phyloP scores from a whole-genome alignment of 2,888 invertebrate genomes.

The Gymnocheta viridis region DNA sequence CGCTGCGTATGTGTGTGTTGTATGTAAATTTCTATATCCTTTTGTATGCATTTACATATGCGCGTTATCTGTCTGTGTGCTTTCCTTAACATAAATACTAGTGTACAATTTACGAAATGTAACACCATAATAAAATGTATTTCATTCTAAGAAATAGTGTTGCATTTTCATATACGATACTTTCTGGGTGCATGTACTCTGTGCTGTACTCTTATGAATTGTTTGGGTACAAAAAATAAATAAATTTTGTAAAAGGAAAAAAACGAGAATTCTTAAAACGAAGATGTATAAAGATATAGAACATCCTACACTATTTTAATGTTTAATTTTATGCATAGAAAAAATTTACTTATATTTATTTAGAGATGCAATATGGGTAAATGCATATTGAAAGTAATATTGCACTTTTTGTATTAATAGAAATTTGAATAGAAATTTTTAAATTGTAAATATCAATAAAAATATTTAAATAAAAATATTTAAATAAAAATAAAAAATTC shows the following conservation, averaged over 20 bases:
- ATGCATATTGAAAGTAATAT: neutral
- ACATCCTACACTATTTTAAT: slow-evolving; percentile 20
- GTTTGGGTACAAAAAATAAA: neutral
- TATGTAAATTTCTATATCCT: slow-evolving; percentile 2
- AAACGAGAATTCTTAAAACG: slow-evolving; percentile 19
- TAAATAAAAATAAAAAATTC: no score
- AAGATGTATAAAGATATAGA: slow-evolving; percentile 47
- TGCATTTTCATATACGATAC: slow-evolving; percentile 42
- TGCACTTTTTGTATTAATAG: neutral
- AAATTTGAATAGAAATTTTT: no score
- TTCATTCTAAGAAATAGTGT: slow-evolving; percentile 49
- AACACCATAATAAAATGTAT: slow-evolving; percentile 60
- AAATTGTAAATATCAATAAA: no score
- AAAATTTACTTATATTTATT: neutral
- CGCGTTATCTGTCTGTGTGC: neutral
- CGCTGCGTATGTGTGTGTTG: neutral
- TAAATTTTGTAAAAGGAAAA: neutral
- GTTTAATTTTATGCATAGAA: slow-evolving; percentile 5
- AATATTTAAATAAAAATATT: no score
- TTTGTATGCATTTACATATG: neutral
- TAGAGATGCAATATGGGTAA: slow-evolving; percentile 28
- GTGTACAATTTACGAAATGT: slow-evolving; percentile 44
- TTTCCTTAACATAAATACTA: neutral
- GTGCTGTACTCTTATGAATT: slow-evolving; percentile 35
- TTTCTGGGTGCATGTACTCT: neutral